Conservation (phyloP, 2,888 invertebrate genomes). For the Fragum fragum region DNA sequence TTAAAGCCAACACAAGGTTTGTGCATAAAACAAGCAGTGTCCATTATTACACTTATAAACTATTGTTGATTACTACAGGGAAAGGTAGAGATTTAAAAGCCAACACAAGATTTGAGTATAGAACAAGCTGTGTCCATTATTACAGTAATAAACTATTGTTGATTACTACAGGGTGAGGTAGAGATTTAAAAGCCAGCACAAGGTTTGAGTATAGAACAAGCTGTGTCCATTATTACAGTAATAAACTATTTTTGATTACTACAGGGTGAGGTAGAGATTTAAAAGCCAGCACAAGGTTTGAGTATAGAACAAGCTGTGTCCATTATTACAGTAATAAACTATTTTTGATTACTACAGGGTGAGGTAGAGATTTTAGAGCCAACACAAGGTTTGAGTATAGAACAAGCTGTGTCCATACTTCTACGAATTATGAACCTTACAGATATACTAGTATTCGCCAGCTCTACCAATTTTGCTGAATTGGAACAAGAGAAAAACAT, state of each 20-base stretch:
- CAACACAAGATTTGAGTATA: too few relatives aligned
- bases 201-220: too few relatives aligned
- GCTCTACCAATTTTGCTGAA: conserved; percentile 98
- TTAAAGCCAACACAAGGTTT: conserved; percentile 99
- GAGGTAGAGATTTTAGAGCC: conserved; percentile 99
- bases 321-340: too few relatives aligned
- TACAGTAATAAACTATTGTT: too few relatives aligned
- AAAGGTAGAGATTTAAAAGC: too few relatives aligned
- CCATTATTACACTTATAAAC: too few relatives aligned
- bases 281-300: conserved; percentile 99
- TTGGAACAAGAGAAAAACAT: conserved; percentile 99
- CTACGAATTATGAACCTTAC: conserved; percentile 99
- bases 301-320: conserved; percentile 99
- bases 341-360: conserved; percentile 90
- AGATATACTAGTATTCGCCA: conserved; percentile 99
- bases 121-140: too few relatives aligned
- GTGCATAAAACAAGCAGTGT: conserved; percentile 99
- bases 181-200: too few relatives aligned
- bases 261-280: conserved; percentile 98
- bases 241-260: too few relatives aligned
- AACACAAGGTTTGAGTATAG: conserved; percentile 99
- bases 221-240: too few relatives aligned
- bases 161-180: too few relatives aligned
- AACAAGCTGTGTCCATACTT: conserved; percentile 99
- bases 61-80: too few relatives aligned